Evolutionary conservation across 2,797 vertebrate species (phyloP).

Genomic region (Lates japonicus): DNA sequence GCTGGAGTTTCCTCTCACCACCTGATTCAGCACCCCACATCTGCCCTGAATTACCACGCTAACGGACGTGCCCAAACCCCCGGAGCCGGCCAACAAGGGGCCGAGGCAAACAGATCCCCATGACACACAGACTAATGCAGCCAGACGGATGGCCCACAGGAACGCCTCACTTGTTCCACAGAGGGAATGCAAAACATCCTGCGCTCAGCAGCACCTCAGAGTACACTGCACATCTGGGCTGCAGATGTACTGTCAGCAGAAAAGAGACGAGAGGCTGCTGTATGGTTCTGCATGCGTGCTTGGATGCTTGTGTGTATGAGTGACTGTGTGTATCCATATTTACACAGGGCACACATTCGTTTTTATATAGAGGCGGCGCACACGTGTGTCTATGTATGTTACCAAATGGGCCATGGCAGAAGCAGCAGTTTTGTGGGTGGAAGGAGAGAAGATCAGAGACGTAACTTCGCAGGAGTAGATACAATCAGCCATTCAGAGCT

Average conservation of each 20-base stretch:
- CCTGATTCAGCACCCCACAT: constrained; percentile 77
- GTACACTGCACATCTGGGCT: constrained; percentile 72
- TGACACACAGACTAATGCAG: constrained; percentile 73
- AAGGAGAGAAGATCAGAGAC: constrained; percentile 54
- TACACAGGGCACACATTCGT: constrained; percentile 46
- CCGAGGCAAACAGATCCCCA: constrained; percentile 70
- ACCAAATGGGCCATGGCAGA: constrained; percentile 64
- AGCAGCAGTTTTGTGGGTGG: constrained; percentile 47
- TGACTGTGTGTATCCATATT: constrained; percentile 49
- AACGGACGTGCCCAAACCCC: constrained; percentile 62
- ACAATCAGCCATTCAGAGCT: constrained; percentile 73
- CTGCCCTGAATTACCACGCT: constrained; percentile 64
- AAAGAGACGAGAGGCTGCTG: constrained; percentile 30
- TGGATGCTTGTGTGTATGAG: constrained; percentile 49
- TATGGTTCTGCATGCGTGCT: constrained; percentile 49
- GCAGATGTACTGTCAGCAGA: constrained; percentile 69
- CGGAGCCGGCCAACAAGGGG: constrained; percentile 63
- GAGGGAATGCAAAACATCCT: constrained; percentile 82
- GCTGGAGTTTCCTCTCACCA: constrained; percentile 63
- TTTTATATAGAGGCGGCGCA: constrained; percentile 36
- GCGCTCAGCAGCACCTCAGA: constrained; percentile 65
- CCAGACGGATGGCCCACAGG: constrained; percentile 72
- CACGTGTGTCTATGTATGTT: constrained; percentile 68
- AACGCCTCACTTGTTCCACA: constrained; percentile 77
- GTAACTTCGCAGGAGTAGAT: constrained; percentile 39